Base-by-base conservation (phyloP, 2,888 invertebrate genomes). In the Agriopis aurantiaria region DNA sequence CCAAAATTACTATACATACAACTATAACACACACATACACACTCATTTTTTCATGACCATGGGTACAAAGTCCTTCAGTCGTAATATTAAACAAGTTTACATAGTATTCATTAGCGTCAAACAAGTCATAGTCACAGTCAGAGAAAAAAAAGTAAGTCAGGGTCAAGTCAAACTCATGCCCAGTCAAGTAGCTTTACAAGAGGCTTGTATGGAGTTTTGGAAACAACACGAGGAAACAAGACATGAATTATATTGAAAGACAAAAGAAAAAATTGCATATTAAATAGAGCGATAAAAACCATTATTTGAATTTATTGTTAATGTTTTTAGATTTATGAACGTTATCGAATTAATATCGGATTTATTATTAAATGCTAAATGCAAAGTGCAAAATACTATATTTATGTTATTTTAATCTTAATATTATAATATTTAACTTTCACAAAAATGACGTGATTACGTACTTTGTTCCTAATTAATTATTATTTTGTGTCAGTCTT, bases 301-400 rank as follows among this genome's bases (percentile, higher is more conserved):
- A 65, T 41, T 51, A 23, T 49, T 12, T 56, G 49, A 63, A 60
- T 46, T 64, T 71, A 59, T 69, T 66, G 60, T 69, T 71, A 66
- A 68, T 72, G 52, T 53, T 67, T 75, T 41, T 66, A 73, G 59
- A 45, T 67, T 72, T 76, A 80, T 77, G 71, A 64, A 78, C 78
- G 72, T 78, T 80, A 83, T 82, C 77, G 82, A 82, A 83, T 77
- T 78, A 74, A 82, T 80, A 81, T 82, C 80, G 79, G 80, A 83
- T 80, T 77, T 74, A 62, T 62, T 79, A 77, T 77, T 75, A 68
- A 70, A 80, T 76, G 83, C 80, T 85, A 81, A 78, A 71, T 77
- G 82, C 80, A 79, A 46, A 46, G 4, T 46, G 33, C 33, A 33
- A 33, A 23, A 48, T 23, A 46, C 0, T 58, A 8, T 45, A 7